Conservation (phyloP, 2,888 invertebrate genomes). For the Disparrhopalites patrizii region DNA sequence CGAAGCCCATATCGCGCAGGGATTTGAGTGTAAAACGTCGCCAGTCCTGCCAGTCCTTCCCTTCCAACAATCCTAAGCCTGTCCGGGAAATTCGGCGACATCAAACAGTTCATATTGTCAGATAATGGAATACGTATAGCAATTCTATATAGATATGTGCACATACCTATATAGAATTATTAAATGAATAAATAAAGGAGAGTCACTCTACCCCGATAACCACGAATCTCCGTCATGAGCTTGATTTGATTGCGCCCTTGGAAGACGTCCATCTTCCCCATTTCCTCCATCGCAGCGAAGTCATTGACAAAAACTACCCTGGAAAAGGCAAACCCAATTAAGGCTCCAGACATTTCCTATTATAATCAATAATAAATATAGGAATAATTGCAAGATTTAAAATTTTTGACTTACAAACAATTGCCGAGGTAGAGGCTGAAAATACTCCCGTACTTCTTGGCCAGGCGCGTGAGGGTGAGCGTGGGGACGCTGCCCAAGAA, state of each 20-base stretch:
- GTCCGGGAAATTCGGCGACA: not conserved
- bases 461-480: constrained; percentile 35
- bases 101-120: not conserved
- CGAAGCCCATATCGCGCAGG: constrained; percentile 42
- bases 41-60: constrained; percentile 43
- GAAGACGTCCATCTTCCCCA: constrained; percentile 38
- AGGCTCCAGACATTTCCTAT: too few relatives aligned
- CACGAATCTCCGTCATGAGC: constrained; percentile 32
- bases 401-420: constrained; percentile 28
- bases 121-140: not conserved
- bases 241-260: constrained; percentile 39
- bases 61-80: constrained; percentile 42
- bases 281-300: constrained; percentile 40
- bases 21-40: constrained; percentile 38
- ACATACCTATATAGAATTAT: not conserved
- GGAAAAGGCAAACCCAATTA: too few relatives aligned
- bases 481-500: constrained; percentile 43
- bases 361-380: not conserved
- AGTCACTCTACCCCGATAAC: constrained; percentile 42
- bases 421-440: constrained; percentile 39
- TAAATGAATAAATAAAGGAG: not conserved
- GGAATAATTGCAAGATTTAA: too few relatives aligned
- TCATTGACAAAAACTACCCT: constrained; percentile 46
- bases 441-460: constrained; percentile 41
- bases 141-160: not conserved